These are phyloP conservation scores for Acrocephalus scirpaceus DNA, from an alignment of 2,797 vertebrate genomes.

Conservation along the genomic window DNA sequence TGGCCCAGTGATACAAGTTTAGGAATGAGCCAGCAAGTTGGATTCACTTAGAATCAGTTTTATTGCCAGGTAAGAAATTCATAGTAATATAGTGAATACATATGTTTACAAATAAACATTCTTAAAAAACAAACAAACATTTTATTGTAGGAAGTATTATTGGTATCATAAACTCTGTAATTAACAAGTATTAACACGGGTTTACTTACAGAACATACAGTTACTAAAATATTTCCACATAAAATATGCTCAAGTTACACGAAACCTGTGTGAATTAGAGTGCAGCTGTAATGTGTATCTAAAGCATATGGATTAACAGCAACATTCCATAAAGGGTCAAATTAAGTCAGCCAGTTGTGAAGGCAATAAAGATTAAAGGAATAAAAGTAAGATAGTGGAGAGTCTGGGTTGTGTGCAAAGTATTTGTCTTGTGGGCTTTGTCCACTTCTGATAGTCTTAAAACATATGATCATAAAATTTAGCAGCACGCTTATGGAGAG, in stretches of 20 bases:
- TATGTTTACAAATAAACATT: slow-evolving; percentile 93
- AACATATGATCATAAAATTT: neutral
- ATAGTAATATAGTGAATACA: slow-evolving; percentile 96
- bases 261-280: slow-evolving; percentile 68
- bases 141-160: slow-evolving; percentile 83
- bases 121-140: slow-evolving; percentile 87
- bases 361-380: slow-evolving; percentile 48
- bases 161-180: slow-evolving; percentile 81
- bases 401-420: slow-evolving; percentile 53
- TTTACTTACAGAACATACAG: slow-evolving; percentile 82
- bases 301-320: slow-evolving; percentile 72
- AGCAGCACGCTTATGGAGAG: neutral
- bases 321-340: slow-evolving; percentile 67
- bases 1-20: slow-evolving; percentile 23
- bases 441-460: slow-evolving; percentile 18
- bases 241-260: slow-evolving; percentile 82
- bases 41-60: slow-evolving; percentile 87
- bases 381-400: slow-evolving; percentile 14
- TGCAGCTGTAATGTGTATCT: slow-evolving; percentile 74
- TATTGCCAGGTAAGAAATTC: slow-evolving; percentile 99
- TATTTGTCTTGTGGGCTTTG: slow-evolving; percentile 17
- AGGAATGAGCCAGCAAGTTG: slow-evolving; percentile 29
- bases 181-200: slow-evolving; percentile 81
- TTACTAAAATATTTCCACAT: slow-evolving; percentile 83
- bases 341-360: slow-evolving; percentile 68